Conservation (phyloP, 2,797 vertebrate species). For the Anolis apletophallus region DNA sequence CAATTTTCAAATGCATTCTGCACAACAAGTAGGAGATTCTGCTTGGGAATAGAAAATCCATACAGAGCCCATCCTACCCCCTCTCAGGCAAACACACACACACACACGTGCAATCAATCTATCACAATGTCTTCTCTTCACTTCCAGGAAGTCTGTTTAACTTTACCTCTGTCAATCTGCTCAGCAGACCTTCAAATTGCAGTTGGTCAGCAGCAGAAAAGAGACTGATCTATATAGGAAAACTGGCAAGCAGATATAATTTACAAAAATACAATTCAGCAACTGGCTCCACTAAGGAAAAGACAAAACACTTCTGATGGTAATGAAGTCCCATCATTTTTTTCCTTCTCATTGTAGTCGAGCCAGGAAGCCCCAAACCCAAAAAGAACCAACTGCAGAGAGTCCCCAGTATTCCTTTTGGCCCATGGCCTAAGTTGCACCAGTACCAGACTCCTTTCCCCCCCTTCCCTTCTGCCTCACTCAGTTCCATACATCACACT, state of each 20-base stretch:
- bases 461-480: too few relatives aligned
- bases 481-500: too few relatives aligned
- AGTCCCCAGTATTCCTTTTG: too few relatives aligned
- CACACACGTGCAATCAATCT: background rate
- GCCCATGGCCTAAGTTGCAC: too few relatives aligned
- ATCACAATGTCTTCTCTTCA: slow-evolving; percentile 11
- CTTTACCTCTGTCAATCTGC: slow-evolving; percentile 31
- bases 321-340: slow-evolving; percentile 38
- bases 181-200: slow-evolving; percentile 43
- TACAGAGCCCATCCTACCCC: background rate
- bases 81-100: background rate
- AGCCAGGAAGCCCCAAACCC: too few relatives aligned
- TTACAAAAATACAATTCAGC: slow-evolving; percentile 39
- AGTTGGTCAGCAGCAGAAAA: slow-evolving; percentile 40
- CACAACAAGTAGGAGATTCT: background rate
- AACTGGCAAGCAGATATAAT: slow-evolving; percentile 21
- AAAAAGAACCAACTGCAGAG: too few relatives aligned
- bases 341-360: slow-evolving; percentile 32
- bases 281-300: slow-evolving; percentile 35
- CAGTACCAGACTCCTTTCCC: too few relatives aligned
- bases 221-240: slow-evolving; percentile 30
- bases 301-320: slow-evolving; percentile 16
- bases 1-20: background rate
- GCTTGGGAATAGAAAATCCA: background rate
- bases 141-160: slow-evolving; percentile 33